Base-by-base conservation (phyloP, 2,113 vertebrate genomes). In the Pithys albifrons region DNA sequence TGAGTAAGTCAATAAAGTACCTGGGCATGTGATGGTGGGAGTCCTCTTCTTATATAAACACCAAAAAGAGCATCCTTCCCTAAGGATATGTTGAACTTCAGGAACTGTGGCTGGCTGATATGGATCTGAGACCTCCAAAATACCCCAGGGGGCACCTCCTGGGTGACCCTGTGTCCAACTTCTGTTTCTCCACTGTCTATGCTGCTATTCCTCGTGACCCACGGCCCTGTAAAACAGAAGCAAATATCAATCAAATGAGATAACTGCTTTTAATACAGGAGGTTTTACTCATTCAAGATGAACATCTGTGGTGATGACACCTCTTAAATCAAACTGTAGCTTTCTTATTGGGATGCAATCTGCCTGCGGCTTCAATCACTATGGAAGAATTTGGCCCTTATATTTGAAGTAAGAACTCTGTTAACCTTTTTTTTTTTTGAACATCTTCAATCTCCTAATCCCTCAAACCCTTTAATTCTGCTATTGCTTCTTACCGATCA, bases 81-180 rank as follows among this genome's bases (percentile, higher is more conserved):
- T 62, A 99, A 98, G 83, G 99, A 99, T 91, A 99, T 99, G 98
- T 99, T 99, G 98, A 99, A 99, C 97, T 99, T 99, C 85, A 99
- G 97, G 97, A 99, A 99, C 97, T 99, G 99, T 14, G 99, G 99
- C 89, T 99, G 99, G 95, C 93, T 98, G 96, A 99, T 98, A 85
- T 99, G 99, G 75, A 99, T 98, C 97, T 99, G 98, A 67, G 99
- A 98, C 78, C 99, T 98, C 99, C 99, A 99, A 86, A 99, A 99
- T 67, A 99, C 98, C 28, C 99, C 99, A 0, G 99, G 99, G 8
- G 99, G 99, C 20, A 99, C 99, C 93, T 99, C 99, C 82, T 99
- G 99, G 54, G 98, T 99, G 91, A 99, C 98, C 19, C 99, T 98
- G 77, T 99, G 98, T 29, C 99, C 99, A 29, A 99, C 98, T 89